Base-by-base conservation (phyloP, 2,797 vertebrate genomes). In the Sylvilagus floridanus region DNA sequence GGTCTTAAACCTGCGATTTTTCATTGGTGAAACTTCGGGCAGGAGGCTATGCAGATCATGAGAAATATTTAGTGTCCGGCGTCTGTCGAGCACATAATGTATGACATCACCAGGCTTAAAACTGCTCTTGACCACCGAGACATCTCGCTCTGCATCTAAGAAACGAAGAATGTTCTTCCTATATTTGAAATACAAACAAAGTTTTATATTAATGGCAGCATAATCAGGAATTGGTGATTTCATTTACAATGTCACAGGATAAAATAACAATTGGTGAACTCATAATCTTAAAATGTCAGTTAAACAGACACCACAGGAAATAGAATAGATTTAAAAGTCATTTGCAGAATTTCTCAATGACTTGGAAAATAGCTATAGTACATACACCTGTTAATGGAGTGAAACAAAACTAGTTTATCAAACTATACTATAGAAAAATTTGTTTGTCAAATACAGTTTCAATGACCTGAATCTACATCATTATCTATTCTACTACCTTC, bases 131-230 rank as follows among this genome's bases (percentile, higher is more conserved):
- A 99, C 98, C 32, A 99, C 98, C 1, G 99, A 99, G 47, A 99
- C 98, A 71, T 99, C 99, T 94, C 98, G 97, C 96, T 99, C 99
- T 1, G 99, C 99, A 94, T 99, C 99, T 97, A 99, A 95, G 97
- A 99, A 99, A 62, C 97, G 98, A 91, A 99, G 99, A 84, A 99
- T 98, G 87, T 98, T 99, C 97, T 99, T 99, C 97, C 99, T 99
- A 91, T 9, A 9, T 93, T 86, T 72, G 82, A 92, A 97, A 94
- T 62, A 95, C 79, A 95, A 97, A 92, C 0, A 22, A 79, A 93
- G 16, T 11, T 92, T 68, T 19, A 62, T 14, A 26, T 82, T 78
- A 69, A 62, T 50, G 0, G 0, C 50, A 69, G 3, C 0, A 37
- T 42, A 50, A 63, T 30, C 54, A 95, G 62, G 47, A 93, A 69